Evolutionary conservation across 1,140 invertebrate species (phyloP).

Genomic region (Andrena cerasifolii): DNA sequence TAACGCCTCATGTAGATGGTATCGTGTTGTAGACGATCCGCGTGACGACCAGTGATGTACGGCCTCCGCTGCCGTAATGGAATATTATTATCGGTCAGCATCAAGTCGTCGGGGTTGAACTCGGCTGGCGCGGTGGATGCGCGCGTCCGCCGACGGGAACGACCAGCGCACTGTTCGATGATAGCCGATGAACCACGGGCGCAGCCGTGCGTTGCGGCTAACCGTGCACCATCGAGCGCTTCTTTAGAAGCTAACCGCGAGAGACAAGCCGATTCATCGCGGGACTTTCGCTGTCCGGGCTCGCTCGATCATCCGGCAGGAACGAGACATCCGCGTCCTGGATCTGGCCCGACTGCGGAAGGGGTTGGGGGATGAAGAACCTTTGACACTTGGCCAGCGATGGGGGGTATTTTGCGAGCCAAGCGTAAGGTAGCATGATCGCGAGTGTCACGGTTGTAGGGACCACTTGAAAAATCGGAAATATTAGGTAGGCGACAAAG

Average conservation of each 20-base stretch:
- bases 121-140: slow-evolving; percentile 67
- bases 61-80: slow-evolving; percentile 77
- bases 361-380: slow-evolving; percentile 39
- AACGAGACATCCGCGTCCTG: slow-evolving; percentile 43
- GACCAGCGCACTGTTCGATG: slow-evolving; percentile 13
- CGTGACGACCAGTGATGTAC: slow-evolving; percentile 80
- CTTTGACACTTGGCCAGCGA: too few relatives aligned
- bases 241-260: slow-evolving; percentile 42
- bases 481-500: too few relatives aligned
- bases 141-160: slow-evolving; percentile 25
- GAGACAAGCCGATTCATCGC: slow-evolving; percentile 60
- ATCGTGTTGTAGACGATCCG: slow-evolving; percentile 74
- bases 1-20: slow-evolving; percentile 82
- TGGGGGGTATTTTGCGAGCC: too few relatives aligned
- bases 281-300: slow-evolving; percentile 50
- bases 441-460: too few relatives aligned
- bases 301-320: slow-evolving; percentile 38
- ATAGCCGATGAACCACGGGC: slow-evolving; percentile 23
- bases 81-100: slow-evolving; percentile 82
- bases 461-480: too few relatives aligned
- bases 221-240: slow-evolving; percentile 39
- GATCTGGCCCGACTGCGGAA: slow-evolving; percentile 21
- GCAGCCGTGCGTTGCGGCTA: slow-evolving; percentile 41
- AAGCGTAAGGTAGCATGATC: too few relatives aligned
- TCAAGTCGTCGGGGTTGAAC: slow-evolving; percentile 78